Conservation (phyloP, 2,113 vertebrate genomes). For the Daubentonia madagascariensis region DNA sequence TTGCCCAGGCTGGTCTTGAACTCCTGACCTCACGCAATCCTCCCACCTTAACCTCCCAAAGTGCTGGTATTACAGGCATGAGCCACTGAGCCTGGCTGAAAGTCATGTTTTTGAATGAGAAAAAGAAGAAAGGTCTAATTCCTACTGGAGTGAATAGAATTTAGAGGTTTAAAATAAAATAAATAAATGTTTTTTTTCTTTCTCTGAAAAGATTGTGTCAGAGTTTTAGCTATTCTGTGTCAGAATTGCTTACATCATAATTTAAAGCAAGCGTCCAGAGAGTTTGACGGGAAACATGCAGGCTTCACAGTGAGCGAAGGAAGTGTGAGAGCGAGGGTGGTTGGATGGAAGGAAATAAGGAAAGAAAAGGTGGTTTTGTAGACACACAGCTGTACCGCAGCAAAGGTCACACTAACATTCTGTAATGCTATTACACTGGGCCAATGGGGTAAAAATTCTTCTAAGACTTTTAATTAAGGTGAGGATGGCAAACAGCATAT, state of each 20-base stretch:
- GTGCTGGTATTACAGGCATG: too few species aligned
- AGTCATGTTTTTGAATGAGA: not conserved
- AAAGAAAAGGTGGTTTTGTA: slow-evolving; percentile 35
- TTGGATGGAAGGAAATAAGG: not conserved
- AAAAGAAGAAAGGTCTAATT: not conserved
- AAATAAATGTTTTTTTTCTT: not conserved
- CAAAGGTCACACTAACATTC: slow-evolving; percentile 18
- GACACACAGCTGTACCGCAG: not conserved
- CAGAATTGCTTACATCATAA: not conserved
- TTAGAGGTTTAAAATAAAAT: not conserved
- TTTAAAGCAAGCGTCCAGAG: not conserved
- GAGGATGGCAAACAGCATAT: slow-evolving; percentile 19
- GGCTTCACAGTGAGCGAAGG: not conserved
- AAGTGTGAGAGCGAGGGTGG: slow-evolving; percentile 6
- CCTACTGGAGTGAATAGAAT: not conserved
- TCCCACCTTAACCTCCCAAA: too few species aligned
- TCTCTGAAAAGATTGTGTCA: not conserved
- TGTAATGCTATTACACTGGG: not conserved
- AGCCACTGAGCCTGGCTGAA: not conserved
- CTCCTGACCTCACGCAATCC: too few species aligned
- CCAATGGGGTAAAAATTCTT: not conserved
- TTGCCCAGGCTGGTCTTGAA: too few species aligned
- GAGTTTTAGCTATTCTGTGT: not conserved
- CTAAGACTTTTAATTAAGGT: slow-evolving; percentile 24
- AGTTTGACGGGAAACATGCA: slow-evolving; percentile 5